These are phyloP conservation scores for Actenoides hombroni DNA, from an alignment of 2,113 vertebrate genomes.

Conservation along the genomic window DNA sequence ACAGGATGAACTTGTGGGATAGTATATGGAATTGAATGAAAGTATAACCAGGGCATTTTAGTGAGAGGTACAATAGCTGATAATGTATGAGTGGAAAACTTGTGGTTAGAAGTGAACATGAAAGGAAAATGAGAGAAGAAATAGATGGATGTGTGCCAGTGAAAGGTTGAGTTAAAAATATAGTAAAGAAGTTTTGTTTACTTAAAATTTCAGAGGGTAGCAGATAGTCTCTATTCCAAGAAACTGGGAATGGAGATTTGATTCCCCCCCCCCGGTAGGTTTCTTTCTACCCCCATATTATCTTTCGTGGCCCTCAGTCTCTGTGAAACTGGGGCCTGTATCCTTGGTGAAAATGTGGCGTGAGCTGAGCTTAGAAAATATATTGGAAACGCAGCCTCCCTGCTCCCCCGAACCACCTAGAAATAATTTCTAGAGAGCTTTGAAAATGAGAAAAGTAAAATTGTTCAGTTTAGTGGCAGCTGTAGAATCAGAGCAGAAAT, in stretches of 20 bases:
- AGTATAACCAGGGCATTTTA: background rate
- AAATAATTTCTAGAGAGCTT: background rate
- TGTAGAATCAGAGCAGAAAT: background rate
- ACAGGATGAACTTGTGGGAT: background rate
- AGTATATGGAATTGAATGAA: background rate
- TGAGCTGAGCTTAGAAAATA: background rate
- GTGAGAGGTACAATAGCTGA: background rate
- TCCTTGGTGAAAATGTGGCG: background rate
- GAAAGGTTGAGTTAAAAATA: background rate
- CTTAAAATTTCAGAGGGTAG: background rate
- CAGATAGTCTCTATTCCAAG: background rate
- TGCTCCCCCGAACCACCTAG: background rate
- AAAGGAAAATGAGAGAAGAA: background rate
- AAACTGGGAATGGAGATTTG: background rate
- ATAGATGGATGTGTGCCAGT: background rate
- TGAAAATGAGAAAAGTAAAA: background rate
- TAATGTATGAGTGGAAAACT: background rate
- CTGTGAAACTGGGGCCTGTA: background rate
- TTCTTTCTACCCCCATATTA: background rate
- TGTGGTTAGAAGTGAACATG: background rate
- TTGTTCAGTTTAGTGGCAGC: background rate
- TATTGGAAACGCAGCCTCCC: background rate
- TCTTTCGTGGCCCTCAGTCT: background rate
- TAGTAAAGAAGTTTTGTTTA: background rate
- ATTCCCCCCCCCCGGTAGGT: background rate